These are phyloP conservation scores for Neodiprion fabricii DNA, from an alignment of 1,140 invertebrate genomes.

Conservation along the genomic window DNA sequence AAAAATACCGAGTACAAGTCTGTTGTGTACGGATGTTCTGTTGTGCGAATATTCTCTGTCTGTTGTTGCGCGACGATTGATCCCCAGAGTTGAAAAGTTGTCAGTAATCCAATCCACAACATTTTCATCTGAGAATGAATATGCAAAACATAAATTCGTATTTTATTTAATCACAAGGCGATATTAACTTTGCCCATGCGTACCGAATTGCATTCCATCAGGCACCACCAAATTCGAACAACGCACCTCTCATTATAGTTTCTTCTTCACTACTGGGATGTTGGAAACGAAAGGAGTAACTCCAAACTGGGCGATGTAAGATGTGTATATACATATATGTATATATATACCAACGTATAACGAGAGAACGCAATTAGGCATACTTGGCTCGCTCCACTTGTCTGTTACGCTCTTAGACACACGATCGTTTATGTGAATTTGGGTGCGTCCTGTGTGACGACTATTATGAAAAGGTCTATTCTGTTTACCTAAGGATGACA, in stretches of 20 bases:
- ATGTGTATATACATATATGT: no score
- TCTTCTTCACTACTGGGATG: background rate
- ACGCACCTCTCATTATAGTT: background rate
- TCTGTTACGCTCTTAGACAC: slow-evolving; percentile 20
- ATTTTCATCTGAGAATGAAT: background rate
- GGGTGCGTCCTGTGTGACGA: slow-evolving; percentile 29
- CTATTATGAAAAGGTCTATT: slow-evolving; percentile 11
- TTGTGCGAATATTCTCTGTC: background rate
- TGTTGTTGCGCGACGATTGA: background rate
- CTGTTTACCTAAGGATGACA: slow-evolving; percentile 7
- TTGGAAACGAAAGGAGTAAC: background rate
- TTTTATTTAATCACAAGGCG: no score
- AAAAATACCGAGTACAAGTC: slow-evolving; percentile 8
- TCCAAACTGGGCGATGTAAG: no score
- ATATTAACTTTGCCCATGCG: background rate
- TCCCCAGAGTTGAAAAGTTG: background rate
- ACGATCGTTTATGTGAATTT: slow-evolving; percentile 29
- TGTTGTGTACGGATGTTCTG: background rate
- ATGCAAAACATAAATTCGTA: no score
- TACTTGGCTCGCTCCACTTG: slow-evolving; percentile 28
- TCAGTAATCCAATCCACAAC: background rate
- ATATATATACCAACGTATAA: background rate
- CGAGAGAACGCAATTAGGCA: background rate
- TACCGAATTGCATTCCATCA: slow-evolving; percentile 1
- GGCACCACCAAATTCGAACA: background rate